Conservation (phyloP, 2,797 vertebrate species). For the Eupleurogrammus muticus region DNA sequence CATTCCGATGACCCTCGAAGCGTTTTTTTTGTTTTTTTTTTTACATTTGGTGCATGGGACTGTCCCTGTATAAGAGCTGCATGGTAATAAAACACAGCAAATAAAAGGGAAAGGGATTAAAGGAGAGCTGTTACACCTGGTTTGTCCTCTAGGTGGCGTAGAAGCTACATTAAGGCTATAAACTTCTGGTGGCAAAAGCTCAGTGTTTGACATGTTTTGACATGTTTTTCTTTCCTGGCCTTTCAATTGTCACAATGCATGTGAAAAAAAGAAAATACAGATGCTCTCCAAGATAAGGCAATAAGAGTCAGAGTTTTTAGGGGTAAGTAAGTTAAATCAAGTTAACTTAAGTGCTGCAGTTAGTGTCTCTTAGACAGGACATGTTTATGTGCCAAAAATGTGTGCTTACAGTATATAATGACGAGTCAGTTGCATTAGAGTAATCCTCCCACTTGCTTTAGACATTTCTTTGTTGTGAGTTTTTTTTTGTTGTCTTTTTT, state of each 20-base stretch:
- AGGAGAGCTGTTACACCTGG: neutral
- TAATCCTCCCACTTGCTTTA: conserved; percentile 40
- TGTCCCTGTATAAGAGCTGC: conserved; percentile 9
- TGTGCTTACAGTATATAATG: neutral
- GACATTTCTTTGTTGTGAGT: conserved; percentile 35
- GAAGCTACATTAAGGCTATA: conserved; percentile 25
- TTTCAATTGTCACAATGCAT: neutral
- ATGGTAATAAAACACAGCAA: neutral
- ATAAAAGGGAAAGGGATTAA: neutral
- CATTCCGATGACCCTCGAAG: neutral
- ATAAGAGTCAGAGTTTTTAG: neutral
- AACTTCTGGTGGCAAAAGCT: neutral
- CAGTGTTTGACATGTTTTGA: conserved; percentile 1
- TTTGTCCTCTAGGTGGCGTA: conserved; percentile 63
- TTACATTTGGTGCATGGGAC: neutral
- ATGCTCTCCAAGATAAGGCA: neutral
- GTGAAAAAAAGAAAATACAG: neutral
- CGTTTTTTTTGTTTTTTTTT: neutral
- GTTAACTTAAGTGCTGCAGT: neutral
- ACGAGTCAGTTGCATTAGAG: conserved; percentile 54
- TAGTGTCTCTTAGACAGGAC: conserved; percentile 12
- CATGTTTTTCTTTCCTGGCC: neutral
- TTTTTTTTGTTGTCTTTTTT: conserved; percentile 12
- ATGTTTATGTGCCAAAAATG: neutral
- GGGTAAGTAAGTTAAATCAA: neutral